Percentiles rank a stretch among this genome's conserved stretches.
Evolutionary conservation across 92 coral and sea anemone genomes (phyloP).

Genomic region (Chrysogorgia sp.): DNA sequence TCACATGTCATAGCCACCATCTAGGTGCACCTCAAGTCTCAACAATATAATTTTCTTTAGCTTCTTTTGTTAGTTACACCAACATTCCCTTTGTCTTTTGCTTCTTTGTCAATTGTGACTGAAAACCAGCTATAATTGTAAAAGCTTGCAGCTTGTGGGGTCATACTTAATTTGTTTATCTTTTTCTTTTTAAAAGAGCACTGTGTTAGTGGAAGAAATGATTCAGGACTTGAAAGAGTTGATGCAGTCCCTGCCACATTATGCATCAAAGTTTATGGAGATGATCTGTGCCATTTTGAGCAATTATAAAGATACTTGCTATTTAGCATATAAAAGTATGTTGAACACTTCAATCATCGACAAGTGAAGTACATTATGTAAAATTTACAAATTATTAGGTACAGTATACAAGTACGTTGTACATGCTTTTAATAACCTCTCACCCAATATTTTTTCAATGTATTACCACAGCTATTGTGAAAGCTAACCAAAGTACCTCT

Average conservation of each 20-base stretch:
- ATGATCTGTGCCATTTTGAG: conserved; percentile 88
- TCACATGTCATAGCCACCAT: no score
- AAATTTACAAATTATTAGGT: no score
- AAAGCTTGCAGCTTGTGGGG: no score
- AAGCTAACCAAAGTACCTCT: conserved; percentile 25
- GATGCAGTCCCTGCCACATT: conserved; percentile 91
- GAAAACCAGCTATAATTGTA: no score
- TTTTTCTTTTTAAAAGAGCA: conserved; percentile 63
- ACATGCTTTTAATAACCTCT: not conserved
- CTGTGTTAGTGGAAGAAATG: conserved; percentile 82
- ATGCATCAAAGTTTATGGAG: conserved; percentile 89
- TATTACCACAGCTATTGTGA: conserved; percentile 27
- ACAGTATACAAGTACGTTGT: not conserved
- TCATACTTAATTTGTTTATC: not conserved
- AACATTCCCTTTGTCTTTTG: not conserved
- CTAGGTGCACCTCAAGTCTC: no score
- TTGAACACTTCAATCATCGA: not conserved
- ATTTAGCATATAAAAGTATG: conserved; percentile 83
- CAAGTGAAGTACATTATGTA: no score
- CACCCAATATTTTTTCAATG: no score
- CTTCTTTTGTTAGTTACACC: not conserved
- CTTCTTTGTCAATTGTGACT: not conserved
- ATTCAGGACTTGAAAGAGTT: conserved; percentile 86
- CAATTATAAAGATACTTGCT: conserved; percentile 81
- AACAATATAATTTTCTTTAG: no score